Percentiles rank a stretch among this genome's conserved stretches.
These are phyloP conservation scores for Plebejus argus DNA, from an alignment of 2,888 invertebrate genomes.

Conservation along the genomic window DNA sequence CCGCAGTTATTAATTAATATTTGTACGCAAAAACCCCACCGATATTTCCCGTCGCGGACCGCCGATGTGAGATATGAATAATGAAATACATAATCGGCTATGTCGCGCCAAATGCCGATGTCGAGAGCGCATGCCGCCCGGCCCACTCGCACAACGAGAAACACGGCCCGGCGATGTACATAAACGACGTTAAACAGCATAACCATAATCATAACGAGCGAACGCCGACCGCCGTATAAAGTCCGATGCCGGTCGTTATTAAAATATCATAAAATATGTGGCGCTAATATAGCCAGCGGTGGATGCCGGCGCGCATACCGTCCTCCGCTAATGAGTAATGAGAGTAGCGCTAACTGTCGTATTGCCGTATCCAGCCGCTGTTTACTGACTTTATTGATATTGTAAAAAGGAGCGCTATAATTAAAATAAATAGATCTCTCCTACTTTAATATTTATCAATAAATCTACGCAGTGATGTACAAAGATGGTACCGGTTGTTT, in stretches of 20 bases:
- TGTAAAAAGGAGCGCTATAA: background rate
- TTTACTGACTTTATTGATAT: background rate
- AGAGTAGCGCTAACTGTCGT: background rate
- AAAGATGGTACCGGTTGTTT: too few species aligned
- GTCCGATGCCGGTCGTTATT: background rate
- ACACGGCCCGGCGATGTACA: background rate
- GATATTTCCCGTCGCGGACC: background rate
- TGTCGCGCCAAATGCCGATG: background rate
- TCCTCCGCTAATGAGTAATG: background rate
- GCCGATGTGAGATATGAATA: slow-evolving; percentile 1
- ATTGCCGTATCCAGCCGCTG: background rate
- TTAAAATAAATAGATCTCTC: background rate
- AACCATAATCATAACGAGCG: slow-evolving; percentile 18
- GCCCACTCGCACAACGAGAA: background rate
- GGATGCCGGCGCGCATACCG: background rate
- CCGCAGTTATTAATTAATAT: slow-evolving; percentile 15
- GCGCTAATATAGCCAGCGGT: background rate
- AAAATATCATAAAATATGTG: slow-evolving; percentile 17
- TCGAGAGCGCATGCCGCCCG: slow-evolving; percentile 13
- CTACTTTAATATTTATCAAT: background rate
- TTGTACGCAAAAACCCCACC: slow-evolving; percentile 5
- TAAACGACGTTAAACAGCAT: background rate
- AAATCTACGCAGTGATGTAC: background rate
- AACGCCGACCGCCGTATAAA: background rate
- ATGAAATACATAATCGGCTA: slow-evolving; percentile 8